Percentiles rank a stretch among this genome's conserved stretches.
Conservation (phyloP, 2,113 vertebrate genomes). For the Myotis yumanensis region DNA sequence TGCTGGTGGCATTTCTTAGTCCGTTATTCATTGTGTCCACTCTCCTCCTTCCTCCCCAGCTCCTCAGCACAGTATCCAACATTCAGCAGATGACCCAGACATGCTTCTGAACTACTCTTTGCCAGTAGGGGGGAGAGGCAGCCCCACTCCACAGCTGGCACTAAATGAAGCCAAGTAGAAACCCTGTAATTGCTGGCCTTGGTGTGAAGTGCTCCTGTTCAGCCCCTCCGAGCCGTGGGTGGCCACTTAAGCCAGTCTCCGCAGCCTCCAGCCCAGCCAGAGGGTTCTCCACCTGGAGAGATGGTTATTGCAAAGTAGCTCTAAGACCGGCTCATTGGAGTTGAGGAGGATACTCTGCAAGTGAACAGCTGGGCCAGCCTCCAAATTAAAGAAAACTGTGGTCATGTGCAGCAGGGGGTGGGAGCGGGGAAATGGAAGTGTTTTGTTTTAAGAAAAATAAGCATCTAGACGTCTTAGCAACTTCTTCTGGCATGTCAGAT, state of each 20-base stretch:
- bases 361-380: constrained; percentile 42
- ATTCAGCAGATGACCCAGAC: background rate
- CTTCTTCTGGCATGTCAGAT: background rate
- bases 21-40: background rate
- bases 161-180: constrained; percentile 48
- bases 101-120: constrained; percentile 29
- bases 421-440: background rate
- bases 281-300: constrained; percentile 49
- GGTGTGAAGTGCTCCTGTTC: background rate
- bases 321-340: background rate
- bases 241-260: constrained; percentile 37
- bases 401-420: background rate
- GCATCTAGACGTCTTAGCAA: background rate
- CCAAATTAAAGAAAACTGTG: constrained; percentile 32
- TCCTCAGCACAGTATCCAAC: background rate
- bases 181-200: constrained; percentile 46
- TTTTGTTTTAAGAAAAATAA: constrained; percentile 37
- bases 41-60: background rate
- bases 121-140: background rate
- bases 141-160: background rate
- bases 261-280: background rate
- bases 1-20: background rate
- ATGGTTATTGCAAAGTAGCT: constrained; percentile 38
- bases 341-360: constrained; percentile 16
- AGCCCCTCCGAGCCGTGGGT: background rate